These are phyloP conservation scores for Ornithoptera priamus DNA, from an alignment of 2,888 invertebrate genomes.

Conservation along the genomic window DNA sequence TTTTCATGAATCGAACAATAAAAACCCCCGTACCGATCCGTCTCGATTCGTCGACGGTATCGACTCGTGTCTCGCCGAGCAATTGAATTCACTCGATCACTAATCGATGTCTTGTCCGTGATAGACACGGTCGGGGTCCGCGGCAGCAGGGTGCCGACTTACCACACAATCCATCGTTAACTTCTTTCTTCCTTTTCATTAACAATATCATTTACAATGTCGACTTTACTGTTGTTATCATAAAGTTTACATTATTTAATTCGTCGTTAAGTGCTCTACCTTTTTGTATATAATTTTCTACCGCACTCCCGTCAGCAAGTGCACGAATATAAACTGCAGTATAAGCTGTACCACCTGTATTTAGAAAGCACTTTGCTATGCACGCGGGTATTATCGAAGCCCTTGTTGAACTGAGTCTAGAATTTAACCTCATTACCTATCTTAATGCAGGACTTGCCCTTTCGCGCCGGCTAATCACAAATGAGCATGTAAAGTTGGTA, in stretches of 20 bases:
- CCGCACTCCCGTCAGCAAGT: constrained; percentile 75
- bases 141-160: constrained; percentile 80
- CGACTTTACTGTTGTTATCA: constrained; percentile 58
- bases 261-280: constrained; percentile 62
- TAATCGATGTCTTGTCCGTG: constrained; percentile 81
- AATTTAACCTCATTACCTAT: constrained; percentile 81
- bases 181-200: constrained; percentile 78
- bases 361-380: constrained; percentile 60
- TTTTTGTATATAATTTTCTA: constrained; percentile 76
- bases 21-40: constrained; percentile 67
- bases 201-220: constrained; percentile 63
- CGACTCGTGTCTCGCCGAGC: constrained; percentile 75
- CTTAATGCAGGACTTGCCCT: constrained; percentile 81
- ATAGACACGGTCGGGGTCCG: constrained; percentile 77
- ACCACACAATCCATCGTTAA: constrained; percentile 81
- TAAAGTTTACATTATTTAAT: constrained; percentile 66
- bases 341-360: constrained; percentile 54
- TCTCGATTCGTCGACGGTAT: constrained; percentile 73
- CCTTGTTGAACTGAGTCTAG: constrained; percentile 49
- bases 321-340: constrained; percentile 49
- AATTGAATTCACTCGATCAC: constrained; percentile 81
- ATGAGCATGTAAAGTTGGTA: constrained; percentile 79
- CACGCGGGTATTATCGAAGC: constrained; percentile 41
- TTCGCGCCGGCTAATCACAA: constrained; percentile 80
- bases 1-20: constrained; percentile 76